Evolutionary conservation across 2,888 invertebrate species (phyloP).

Genomic region (Ichneumoninae sp.): DNA sequence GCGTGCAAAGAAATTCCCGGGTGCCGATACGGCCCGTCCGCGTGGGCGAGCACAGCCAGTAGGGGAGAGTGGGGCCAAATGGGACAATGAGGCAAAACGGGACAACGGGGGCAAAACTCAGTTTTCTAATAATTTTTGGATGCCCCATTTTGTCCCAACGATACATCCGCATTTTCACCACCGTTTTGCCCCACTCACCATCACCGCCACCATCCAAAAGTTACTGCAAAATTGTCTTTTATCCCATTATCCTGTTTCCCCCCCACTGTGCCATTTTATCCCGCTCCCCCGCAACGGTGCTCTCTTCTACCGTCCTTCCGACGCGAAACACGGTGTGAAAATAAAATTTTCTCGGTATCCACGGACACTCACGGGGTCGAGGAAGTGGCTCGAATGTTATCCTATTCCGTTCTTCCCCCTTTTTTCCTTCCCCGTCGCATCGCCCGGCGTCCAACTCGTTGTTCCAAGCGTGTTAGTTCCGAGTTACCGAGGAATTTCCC

Average conservation of each 20-base stretch:
- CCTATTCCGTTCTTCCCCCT: background rate
- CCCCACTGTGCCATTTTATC: too few species aligned
- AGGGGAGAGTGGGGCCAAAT: background rate
- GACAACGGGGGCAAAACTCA: too few species aligned
- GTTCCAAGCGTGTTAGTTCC: constrained; percentile 53
- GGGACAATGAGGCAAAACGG: too few species aligned
- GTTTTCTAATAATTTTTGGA: too few species aligned
- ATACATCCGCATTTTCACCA: too few species aligned
- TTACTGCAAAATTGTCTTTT: too few species aligned
- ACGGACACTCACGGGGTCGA: background rate
- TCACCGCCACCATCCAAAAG: too few species aligned
- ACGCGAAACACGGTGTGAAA: constrained; percentile 6
- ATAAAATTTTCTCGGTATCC: constrained; percentile 15
- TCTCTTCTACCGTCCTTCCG: background rate
- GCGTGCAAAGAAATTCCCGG: background rate
- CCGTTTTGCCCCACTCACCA: too few species aligned
- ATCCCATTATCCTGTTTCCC: too few species aligned
- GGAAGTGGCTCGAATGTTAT: constrained; percentile 25
- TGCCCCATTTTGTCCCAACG: too few species aligned
- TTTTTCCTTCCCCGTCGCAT: background rate
- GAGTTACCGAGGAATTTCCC: constrained; percentile 46
- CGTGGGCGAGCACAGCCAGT: background rate
- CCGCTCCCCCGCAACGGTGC: background rate
- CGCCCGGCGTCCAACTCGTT: constrained; percentile 6
- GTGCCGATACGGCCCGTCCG: too few species aligned